Evolutionary conservation across 1,140 invertebrate genomes (phyloP).

Genomic region (Drosophila obscura): DNA sequence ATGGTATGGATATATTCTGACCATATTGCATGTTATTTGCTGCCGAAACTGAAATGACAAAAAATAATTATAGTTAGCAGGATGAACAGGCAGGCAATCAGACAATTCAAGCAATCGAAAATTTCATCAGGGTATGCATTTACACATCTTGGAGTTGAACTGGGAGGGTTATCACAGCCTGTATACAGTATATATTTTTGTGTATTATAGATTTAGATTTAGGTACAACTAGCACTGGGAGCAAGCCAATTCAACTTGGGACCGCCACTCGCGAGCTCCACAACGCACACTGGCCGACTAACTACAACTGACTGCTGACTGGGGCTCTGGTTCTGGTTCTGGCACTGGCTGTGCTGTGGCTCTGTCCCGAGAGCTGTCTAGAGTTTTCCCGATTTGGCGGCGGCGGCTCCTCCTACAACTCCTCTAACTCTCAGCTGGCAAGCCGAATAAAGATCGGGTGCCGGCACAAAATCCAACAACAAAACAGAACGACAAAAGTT

Average conservation of each 20-base stretch:
- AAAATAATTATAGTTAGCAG: conserved; percentile 22
- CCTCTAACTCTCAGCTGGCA: conserved; percentile 39
- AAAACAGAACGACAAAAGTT: conserved; percentile 52
- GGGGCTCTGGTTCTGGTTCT: conserved; percentile 15
- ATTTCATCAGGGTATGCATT: background rate
- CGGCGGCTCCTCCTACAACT: conserved; percentile 45
- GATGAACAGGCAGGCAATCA: no score
- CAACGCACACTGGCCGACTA: conserved; percentile 71
- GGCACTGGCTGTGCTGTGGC: conserved; percentile 37
- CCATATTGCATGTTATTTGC: conserved; percentile 84
- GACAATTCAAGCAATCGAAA: background rate
- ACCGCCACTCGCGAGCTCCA: conserved; percentile 50
- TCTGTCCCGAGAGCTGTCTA: conserved; percentile 25
- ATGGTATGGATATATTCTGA: conserved; percentile 84
- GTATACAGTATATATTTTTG: conserved; percentile 12
- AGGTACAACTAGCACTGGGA: conserved; percentile 4
- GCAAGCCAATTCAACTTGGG: conserved; percentile 19
- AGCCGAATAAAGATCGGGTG: conserved; percentile 70
- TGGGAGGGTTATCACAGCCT: conserved; percentile 19
- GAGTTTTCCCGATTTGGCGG: conserved; percentile 27
- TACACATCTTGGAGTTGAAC: conserved; percentile 24
- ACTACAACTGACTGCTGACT: conserved; percentile 70
- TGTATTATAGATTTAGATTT: conserved; percentile 28
- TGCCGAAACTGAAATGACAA: conserved; percentile 69
- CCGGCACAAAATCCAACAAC: conserved; percentile 55